A percentile compares a stretch with the other conserved stretches of the same genome.
These are phyloP conservation scores for Neelides folsomi DNA, from an alignment of 2,888 invertebrate species.

Conservation along the genomic window DNA sequence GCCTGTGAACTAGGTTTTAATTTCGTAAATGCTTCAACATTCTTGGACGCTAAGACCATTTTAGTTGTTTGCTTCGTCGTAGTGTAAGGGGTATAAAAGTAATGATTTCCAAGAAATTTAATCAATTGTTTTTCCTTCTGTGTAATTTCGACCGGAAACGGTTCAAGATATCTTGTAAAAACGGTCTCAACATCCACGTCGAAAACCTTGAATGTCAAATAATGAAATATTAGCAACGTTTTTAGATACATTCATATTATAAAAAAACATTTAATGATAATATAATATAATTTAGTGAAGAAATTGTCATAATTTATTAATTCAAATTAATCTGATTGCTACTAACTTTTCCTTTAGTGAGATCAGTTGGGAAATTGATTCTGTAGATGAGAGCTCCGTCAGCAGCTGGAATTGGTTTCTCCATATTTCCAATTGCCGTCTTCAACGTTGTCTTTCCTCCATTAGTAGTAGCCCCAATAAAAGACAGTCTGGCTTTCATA, in stretches of 20 bases:
- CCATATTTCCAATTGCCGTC: conserved; percentile 7
- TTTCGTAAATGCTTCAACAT: conserved; percentile 68
- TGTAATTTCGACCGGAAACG: conserved; percentile 74
- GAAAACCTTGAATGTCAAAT: conserved; percentile 17
- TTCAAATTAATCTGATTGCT: too few species aligned
- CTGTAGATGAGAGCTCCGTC: conserved; percentile 13
- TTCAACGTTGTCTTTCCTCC: conserved; percentile 20
- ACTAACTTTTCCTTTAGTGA: conserved; percentile 7
- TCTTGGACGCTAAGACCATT: conserved; percentile 60
- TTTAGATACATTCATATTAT: too few species aligned
- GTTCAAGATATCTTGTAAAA: conserved; percentile 58
- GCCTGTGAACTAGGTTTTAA: conserved; percentile 63
- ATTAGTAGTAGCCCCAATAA: conserved; percentile 46
- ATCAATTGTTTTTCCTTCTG: conserved; percentile 92
- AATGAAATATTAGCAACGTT: too few species aligned
- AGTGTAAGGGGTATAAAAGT: conserved; percentile 69
- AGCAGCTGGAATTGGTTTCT: too few species aligned
- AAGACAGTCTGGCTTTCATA: conserved; percentile 54
- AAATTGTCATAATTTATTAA: too few species aligned
- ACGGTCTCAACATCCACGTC: conserved; percentile 53
- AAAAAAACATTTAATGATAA: too few species aligned
- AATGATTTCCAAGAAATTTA: conserved; percentile 68
- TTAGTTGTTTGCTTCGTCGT: conserved; percentile 68
- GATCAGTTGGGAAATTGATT: conserved; percentile 18
- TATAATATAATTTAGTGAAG: too few species aligned